Percentiles rank a stretch among this genome's conserved stretches.
Evolutionary conservation across 2,113 vertebrate genomes (phyloP).

Genomic region (Rhinolophus sinicus): DNA sequence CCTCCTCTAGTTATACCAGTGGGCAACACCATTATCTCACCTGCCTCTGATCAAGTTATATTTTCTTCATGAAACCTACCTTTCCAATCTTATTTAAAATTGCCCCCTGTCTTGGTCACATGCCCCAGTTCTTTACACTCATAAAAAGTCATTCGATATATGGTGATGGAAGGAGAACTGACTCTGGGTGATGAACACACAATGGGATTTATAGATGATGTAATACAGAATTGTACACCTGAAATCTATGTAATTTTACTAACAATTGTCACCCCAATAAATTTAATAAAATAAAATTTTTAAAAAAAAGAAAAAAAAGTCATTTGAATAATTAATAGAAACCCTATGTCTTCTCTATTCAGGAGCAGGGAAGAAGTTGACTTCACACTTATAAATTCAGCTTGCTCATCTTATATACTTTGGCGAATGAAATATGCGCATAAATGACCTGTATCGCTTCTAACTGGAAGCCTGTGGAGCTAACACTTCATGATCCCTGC

Average conservation of each 20-base stretch:
- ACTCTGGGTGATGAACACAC: no score
- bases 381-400: neutral
- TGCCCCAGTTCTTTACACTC: neutral
- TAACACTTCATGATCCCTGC: neutral
- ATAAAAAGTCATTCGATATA: neutral
- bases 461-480: neutral
- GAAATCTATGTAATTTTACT: no score
- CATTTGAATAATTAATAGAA: neutral
- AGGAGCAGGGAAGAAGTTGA: neutral
- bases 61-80: neutral
- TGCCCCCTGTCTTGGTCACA: neutral
- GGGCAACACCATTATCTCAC: neutral
- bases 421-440: constrained; percentile 23
- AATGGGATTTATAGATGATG: no score
- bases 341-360: neutral
- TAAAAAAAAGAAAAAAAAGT: no score
- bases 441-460: neutral
- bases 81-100: neutral
- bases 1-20: neutral
- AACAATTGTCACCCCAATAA: no score
- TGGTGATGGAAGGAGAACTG: no score
- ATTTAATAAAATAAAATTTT: no score
- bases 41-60: neutral
- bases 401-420: neutral
- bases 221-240: no score